Evolutionary conservation across 1,140 invertebrate species (phyloP).

Genomic region (Diabrotica virgifera): DNA sequence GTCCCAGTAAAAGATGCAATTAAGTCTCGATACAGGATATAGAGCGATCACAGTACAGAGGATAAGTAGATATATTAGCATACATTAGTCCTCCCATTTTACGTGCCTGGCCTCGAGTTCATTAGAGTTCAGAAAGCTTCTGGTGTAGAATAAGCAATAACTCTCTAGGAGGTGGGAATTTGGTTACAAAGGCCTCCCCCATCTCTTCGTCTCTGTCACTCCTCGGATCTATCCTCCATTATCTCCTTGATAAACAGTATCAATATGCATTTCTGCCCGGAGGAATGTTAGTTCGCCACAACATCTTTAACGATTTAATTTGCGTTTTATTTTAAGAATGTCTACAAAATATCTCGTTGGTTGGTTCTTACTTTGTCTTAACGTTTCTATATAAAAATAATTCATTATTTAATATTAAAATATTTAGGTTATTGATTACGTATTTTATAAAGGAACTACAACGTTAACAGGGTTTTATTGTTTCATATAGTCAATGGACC

Average conservation of each 20-base stretch:
- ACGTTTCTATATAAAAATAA: too few relatives aligned
- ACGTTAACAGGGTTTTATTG: too few relatives aligned
- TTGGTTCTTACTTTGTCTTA: too few relatives aligned
- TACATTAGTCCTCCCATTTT: constrained; percentile 18
- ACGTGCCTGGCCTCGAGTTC: constrained; percentile 13
- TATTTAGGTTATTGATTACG: too few relatives aligned
- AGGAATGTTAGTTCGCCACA: neutral
- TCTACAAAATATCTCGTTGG: too few relatives aligned
- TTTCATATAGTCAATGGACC: too few relatives aligned
- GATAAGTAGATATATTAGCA: constrained; percentile 16
- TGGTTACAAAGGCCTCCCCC: neutral
- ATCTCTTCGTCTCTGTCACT: neutral
- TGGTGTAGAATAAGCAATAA: constrained; percentile 18
- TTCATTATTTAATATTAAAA: too few relatives aligned
- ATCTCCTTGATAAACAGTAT: neutral
- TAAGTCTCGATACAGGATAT: constrained; percentile 15
- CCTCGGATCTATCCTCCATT: too few relatives aligned
- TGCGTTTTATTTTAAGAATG: neutral
- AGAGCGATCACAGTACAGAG: constrained; percentile 8
- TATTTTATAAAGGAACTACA: too few relatives aligned
- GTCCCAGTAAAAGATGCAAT: constrained; percentile 9
- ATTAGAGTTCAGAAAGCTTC: constrained; percentile 10
- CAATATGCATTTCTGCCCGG: neutral
- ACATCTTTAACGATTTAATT: neutral
- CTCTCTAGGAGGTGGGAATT: constrained; percentile 1